Percentiles rank a stretch among this genome's conserved stretches.
Evolutionary conservation across 2,888 invertebrate genomes (phyloP).

Genomic region (Oasisia sp.): DNA sequence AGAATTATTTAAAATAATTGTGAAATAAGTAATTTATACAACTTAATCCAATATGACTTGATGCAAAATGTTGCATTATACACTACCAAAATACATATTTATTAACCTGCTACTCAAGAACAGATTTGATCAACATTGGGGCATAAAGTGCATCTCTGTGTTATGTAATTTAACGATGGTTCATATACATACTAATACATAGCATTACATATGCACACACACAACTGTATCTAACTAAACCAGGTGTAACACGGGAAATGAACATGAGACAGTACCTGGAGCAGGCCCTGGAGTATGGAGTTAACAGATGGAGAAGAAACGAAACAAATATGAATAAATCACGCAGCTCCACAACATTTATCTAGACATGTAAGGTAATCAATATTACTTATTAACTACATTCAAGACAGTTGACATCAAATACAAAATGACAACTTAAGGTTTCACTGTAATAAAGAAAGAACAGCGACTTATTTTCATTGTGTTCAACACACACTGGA

Average conservation of each 20-base stretch:
- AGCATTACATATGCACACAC: not conserved
- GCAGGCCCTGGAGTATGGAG: not conserved
- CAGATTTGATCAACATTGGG: not conserved
- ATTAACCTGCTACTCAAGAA: not conserved
- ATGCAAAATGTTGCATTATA: not conserved
- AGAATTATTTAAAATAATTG: no score
- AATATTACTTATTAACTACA: not conserved
- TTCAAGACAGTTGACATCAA: not conserved
- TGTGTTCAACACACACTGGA: not conserved
- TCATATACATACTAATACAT: not conserved
- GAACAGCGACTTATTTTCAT: not conserved
- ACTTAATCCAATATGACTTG: no score
- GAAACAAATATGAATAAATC: not conserved
- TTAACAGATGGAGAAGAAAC: not conserved
- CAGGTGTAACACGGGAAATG: not conserved
- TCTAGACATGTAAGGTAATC: not conserved
- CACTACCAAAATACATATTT: no score
- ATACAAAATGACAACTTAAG: not conserved
- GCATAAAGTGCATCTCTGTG: not conserved
- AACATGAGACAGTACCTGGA: not conserved
- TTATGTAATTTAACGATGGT: not conserved
- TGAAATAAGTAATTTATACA: no score
- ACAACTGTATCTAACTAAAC: not conserved
- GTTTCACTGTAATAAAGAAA: not conserved
- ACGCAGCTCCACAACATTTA: not conserved